A percentile compares a stretch with the other conserved stretches of the same genome.
Conservation (phyloP, 2,113 vertebrate species). For the Nematolebias whitei region DNA sequence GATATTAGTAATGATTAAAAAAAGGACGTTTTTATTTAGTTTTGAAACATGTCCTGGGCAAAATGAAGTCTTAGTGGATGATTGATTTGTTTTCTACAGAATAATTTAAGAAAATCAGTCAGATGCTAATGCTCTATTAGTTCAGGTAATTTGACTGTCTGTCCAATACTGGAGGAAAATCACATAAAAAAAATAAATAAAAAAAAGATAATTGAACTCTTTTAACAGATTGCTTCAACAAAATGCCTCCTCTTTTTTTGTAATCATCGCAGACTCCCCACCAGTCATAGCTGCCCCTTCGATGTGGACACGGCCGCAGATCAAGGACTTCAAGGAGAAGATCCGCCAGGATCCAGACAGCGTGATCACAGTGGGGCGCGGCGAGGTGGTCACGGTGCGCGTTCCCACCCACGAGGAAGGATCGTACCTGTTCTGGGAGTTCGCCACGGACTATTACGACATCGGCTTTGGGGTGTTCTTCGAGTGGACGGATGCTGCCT, state of each 20-base stretch:
- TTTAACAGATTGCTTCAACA: not conserved
- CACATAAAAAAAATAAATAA: too few relatives aligned
- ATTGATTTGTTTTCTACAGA: too few relatives aligned
- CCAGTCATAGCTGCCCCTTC: slow-evolving; percentile 96
- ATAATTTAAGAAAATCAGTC: too few relatives aligned
- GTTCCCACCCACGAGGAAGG: slow-evolving; percentile 98
- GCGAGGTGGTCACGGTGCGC: slow-evolving; percentile 97
- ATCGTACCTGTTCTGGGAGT: slow-evolving; percentile 99
- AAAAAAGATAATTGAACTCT: not conserved
- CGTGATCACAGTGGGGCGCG: slow-evolving; percentile 96
- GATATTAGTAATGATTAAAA: too few relatives aligned
- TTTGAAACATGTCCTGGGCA: too few relatives aligned
- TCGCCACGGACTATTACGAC: slow-evolving; percentile 99
- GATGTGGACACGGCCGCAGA: slow-evolving; percentile 99
- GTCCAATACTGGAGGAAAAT: too few relatives aligned
- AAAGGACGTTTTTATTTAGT: too few relatives aligned
- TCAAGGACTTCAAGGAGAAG: slow-evolving; percentile 99
- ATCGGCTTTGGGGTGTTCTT: slow-evolving; percentile 99
- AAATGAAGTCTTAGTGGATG: too few relatives aligned
- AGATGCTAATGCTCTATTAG: too few relatives aligned
- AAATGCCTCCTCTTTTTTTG: not conserved
- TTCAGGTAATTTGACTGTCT: too few relatives aligned
- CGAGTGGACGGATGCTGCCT: slow-evolving; percentile 97
- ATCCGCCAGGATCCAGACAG: slow-evolving; percentile 97
- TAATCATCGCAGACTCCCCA: slow-evolving; percentile 80